Evolutionary conservation across 2,797 vertebrate species (phyloP).

Genomic region (Vultur gryphus): DNA sequence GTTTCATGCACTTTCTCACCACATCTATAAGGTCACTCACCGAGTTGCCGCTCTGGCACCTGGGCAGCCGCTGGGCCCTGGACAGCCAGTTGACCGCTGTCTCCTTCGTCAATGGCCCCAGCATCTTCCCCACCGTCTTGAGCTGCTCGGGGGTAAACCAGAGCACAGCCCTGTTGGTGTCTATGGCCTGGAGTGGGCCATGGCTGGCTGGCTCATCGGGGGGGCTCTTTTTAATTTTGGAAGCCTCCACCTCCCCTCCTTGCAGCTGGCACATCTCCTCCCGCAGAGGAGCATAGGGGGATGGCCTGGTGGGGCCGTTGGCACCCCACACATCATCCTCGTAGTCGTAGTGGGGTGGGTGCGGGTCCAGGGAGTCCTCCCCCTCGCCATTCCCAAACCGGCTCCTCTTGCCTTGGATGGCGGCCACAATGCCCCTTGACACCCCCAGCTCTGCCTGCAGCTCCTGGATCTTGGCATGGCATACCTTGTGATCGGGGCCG

Average conservation of each 20-base stretch:
- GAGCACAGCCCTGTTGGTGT: slow-evolving; percentile 44
- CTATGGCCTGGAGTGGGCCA: slow-evolving; percentile 28
- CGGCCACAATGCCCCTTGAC: slow-evolving; percentile 47
- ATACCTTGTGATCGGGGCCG: slow-evolving; percentile 29
- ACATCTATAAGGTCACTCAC: slow-evolving; percentile 51
- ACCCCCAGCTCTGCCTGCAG: slow-evolving; percentile 60
- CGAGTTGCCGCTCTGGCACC: neutral
- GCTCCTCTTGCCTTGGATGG: slow-evolving; percentile 53
- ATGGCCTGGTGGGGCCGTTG: slow-evolving; percentile 29
- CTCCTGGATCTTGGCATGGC: slow-evolving; percentile 58
- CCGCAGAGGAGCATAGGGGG: slow-evolving; percentile 53
- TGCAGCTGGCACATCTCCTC: slow-evolving; percentile 56
- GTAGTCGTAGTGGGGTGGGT: slow-evolving; percentile 26
- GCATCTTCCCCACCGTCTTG: slow-evolving; percentile 47
- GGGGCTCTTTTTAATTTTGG: slow-evolving; percentile 30
- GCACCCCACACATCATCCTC: slow-evolving; percentile 61
- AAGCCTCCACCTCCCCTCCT: slow-evolving; percentile 1
- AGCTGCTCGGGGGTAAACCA: slow-evolving; percentile 54
- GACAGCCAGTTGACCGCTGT: slow-evolving; percentile 51
- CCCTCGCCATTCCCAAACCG: neutral
- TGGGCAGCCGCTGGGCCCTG: slow-evolving; percentile 37
- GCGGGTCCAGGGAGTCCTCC: neutral
- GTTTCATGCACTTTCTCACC: slow-evolving; percentile 58
- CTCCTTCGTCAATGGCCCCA: slow-evolving; percentile 50
- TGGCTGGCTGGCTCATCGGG: neutral